Base-by-base conservation (phyloP, 2,888 invertebrate species). In the Lasioglossum zephyrum region DNA sequence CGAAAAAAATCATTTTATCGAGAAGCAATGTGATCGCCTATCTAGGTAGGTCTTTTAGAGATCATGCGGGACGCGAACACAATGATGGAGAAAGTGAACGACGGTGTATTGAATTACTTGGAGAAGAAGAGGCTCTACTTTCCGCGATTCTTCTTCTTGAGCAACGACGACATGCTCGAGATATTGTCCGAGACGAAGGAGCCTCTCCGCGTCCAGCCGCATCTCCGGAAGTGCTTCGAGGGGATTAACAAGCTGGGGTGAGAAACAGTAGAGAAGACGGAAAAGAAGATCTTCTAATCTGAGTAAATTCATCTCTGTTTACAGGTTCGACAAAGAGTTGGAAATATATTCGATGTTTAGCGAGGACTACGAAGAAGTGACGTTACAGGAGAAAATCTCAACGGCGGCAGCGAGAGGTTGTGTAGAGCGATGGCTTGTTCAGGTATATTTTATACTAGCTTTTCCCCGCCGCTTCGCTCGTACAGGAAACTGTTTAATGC, bases 111-210 rank as follows among this genome's bases (percentile, higher is more conserved):
- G 89, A 96, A 97, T 90, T 98, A 98, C 94, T 95, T 98, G 86
- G 98, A 98, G 95, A 98, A 97, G 95, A 98, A 98, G 94, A 95
- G 98, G 88, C 95, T 98, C 16, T 98, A 96, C 94, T 98, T 98
- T 94, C 97, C 98, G 66, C 96, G 98, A 94, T 98, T 98, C 94
- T 98, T 98, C 96, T 98, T 98, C 93, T 96, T 99, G 83, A 98
- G 98, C 9, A 98, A 98, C 94, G 98, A 98, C 92, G 98, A 98
- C 95, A 97, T 98, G 96, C 95, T 99, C 90, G 98, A 98, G 95
- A 98, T 99, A 91, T 96, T 99, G 86, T 98, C 98, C 0, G 98
- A 98, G 96, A 98, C 98, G 2, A 98, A 98, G 95, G 98, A 98
- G 94, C 98, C 98, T 0, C 95, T 97, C 11, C 96, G 97, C 91